Evolutionary conservation across 2,888 invertebrate species (phyloP).

Genomic region (Sarcophaga variegata): DNA sequence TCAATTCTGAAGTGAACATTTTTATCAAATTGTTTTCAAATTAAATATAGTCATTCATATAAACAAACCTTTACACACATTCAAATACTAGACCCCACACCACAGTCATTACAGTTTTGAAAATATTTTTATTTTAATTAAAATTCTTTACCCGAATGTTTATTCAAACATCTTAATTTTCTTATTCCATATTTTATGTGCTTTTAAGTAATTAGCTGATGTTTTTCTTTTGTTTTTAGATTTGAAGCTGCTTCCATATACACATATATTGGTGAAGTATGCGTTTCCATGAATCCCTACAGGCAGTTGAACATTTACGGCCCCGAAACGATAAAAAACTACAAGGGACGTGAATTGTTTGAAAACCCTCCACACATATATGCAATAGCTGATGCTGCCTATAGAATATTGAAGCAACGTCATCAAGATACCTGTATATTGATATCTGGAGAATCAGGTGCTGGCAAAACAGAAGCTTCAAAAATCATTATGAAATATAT

Average conservation of each 20-base stretch:
- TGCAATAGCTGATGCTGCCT: conserved; percentile 98
- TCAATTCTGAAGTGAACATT: neutral
- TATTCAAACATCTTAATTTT: neutral
- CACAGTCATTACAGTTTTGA: neutral
- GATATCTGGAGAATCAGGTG: conserved; percentile 98
- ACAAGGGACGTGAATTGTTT: conserved; percentile 96
- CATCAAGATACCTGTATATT: conserved; percentile 98
- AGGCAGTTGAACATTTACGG: conserved; percentile 96
- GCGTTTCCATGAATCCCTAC: conserved; percentile 99
- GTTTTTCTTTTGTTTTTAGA: conserved; percentile 82
- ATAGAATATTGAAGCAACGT: conserved; percentile 94
- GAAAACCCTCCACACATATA: conserved; percentile 98
- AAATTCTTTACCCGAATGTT: neutral
- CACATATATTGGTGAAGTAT: conserved; percentile 99
- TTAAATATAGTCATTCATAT: neutral
- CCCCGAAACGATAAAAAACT: conserved; percentile 91
- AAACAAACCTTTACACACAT: neutral
- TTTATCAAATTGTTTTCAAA: conserved; percentile 21
- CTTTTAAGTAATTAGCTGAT: neutral
- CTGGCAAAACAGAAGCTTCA: conserved; percentile 99
- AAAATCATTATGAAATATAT: conserved; percentile 99
- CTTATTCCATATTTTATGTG: neutral
- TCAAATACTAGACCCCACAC: conserved; percentile 11
- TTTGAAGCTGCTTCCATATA: conserved; percentile 96
- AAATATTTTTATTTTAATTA: conserved; percentile 28